phyloP scores from a whole-genome alignment of 2,888 invertebrate species.

The Drosophila lacicola region DNA sequence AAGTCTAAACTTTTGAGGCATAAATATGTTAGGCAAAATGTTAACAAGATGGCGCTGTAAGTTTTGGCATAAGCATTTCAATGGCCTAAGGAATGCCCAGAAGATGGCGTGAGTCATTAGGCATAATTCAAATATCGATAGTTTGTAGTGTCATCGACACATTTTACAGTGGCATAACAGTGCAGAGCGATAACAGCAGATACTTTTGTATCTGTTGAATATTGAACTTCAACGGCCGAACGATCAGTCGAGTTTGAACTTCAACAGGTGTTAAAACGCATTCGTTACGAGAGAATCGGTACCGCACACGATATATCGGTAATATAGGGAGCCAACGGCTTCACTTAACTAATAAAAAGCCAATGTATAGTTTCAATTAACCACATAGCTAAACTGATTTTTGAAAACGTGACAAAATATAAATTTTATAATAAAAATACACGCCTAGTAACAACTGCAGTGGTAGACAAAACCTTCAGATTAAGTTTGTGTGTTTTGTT shows the following conservation, averaged over 20 bases:
- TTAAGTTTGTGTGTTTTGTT: slow-evolving; percentile 61
- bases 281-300: slow-evolving; percentile 48
- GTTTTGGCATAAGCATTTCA: too few relatives aligned
- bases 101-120: slow-evolving; percentile 5
- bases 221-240: slow-evolving; percentile 33
- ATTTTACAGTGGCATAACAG: slow-evolving; percentile 32
- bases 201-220: slow-evolving; percentile 8
- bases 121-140: slow-evolving; percentile 8
- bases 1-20: too few relatives aligned
- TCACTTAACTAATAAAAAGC: slow-evolving; percentile 23
- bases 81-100: background rate
- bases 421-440: slow-evolving; percentile 27
- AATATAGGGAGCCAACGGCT: slow-evolving; percentile 38
- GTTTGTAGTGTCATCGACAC: slow-evolving; percentile 12
- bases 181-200: background rate
- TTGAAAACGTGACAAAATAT: slow-evolving; percentile 38
- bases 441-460: slow-evolving; percentile 22
- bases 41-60: slow-evolving; percentile 3
- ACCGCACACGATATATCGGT: slow-evolving; percentile 58
- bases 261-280: slow-evolving; percentile 75
- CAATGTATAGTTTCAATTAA: slow-evolving; percentile 17
- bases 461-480: slow-evolving; percentile 47
- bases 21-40: too few relatives aligned
- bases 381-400: slow-evolving; percentile 8
- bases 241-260: slow-evolving; percentile 72